Evolutionary conservation across 1,140 invertebrate genomes (phyloP).

Genomic region (Zaprionus ornatus): DNA sequence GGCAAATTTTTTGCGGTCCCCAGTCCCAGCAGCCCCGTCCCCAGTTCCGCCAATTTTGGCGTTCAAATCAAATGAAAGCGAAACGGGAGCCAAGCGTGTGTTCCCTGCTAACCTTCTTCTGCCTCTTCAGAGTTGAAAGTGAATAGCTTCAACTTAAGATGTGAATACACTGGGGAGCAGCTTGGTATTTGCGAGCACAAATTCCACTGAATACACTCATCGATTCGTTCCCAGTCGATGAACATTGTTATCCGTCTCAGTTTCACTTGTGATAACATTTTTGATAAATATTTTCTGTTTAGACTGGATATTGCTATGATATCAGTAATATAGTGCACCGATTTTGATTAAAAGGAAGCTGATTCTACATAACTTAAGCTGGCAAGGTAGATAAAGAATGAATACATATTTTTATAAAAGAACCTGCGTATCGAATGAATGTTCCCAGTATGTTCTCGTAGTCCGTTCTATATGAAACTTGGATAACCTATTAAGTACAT

Average conservation of each 20-base stretch:
- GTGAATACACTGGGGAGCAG: background rate
- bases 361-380: too few relatives aligned
- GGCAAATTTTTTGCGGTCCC: slow-evolving; percentile 48
- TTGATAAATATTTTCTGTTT: too few relatives aligned
- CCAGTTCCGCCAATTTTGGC: slow-evolving; percentile 33
- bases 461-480: too few relatives aligned
- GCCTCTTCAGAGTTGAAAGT: background rate
- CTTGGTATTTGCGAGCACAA: background rate
- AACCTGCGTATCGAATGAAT: too few relatives aligned
- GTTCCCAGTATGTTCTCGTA: too few relatives aligned
- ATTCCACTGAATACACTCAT: background rate
- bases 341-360: too few relatives aligned
- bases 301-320: too few relatives aligned
- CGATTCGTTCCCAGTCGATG: background rate
- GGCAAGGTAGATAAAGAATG: too few relatives aligned
- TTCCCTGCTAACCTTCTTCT: background rate
- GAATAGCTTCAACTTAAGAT: background rate
- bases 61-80: slow-evolving; percentile 49
- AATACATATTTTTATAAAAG: too few relatives aligned
- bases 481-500: too few relatives aligned
- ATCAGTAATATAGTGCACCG: too few relatives aligned
- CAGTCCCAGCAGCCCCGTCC: background rate
- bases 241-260: background rate
- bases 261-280: background rate
- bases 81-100: background rate